Evolutionary conservation across 2,113 vertebrate species (phyloP), one percentile per base, ranked within the genome.

Genomic region (Corvus moneduloides): DNA sequence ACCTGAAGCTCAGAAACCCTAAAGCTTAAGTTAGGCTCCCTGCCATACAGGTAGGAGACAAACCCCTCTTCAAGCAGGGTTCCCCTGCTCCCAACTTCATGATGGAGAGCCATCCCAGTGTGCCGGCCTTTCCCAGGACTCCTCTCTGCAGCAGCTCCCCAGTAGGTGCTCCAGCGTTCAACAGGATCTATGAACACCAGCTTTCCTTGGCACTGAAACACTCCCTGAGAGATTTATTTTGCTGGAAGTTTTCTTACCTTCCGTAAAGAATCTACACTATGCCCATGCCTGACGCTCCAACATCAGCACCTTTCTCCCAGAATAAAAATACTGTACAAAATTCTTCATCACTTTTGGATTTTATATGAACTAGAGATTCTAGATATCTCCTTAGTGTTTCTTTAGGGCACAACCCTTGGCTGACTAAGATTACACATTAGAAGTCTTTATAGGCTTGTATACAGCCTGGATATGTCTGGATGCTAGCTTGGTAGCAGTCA

Each of bases 21-120:
- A 24, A 43, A 46, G 21, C 48, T 35, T 32, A 28, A 12, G 14
- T 16, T 4, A 3, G 33, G 61, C 52, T 79, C 37, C 10, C 59
- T 86, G 22, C 41, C 51, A 3, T 0, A 23, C 32, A 27, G 18
- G 19, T 1, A 35, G 19, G 41, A 84, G 27, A 56, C 27, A 61
- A 84, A 72, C n/a, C 7, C 43, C 3, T 3, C 23, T 30, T 32
- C 0, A 2, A 10, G 32, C 24, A 20, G 8, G 5, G 28, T 16
- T 69, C 8, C 21, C 19, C 20, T 5, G 11, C 52, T 74, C n/a
- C 48, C 55, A 51, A 1, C 10, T 24, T 20, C 18, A 2, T 3
- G 24, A 23, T 54, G 32, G 27, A 63, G 35, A 30, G 49, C 64
- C 37, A 28, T 5, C 39, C 58, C 37, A 10, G 44, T 1, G 1